Conservation (phyloP, 2,888 invertebrate genomes). For the Nomada goodeniana region DNA sequence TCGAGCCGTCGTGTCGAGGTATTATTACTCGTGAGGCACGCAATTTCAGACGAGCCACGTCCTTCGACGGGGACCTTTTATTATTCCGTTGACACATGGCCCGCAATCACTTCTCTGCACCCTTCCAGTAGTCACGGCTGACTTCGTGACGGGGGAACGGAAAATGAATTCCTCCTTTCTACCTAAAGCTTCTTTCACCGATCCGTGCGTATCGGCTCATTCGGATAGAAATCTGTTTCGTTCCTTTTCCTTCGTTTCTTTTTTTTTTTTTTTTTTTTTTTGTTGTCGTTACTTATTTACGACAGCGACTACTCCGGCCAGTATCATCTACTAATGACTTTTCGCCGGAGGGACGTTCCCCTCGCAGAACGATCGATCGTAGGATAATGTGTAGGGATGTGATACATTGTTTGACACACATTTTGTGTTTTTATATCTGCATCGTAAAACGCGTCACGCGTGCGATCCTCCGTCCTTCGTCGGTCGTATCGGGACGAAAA, state of each 20-base stretch:
- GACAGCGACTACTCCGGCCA: neutral
- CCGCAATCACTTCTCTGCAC: conserved; percentile 65
- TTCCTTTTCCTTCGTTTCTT: neutral
- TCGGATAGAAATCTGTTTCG: conserved; percentile 52
- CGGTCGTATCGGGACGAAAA: conserved; percentile 11
- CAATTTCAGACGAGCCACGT: conserved; percentile 60
- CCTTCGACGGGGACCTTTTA: conserved; percentile 62
- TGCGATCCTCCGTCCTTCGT: conserved; percentile 15
- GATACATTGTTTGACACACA: conserved; percentile 46
- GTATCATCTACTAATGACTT: conserved; percentile 12
- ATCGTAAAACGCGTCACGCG: conserved; percentile 57
- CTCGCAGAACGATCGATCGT: conserved; percentile 3
- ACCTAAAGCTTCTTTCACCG: conserved; percentile 9
- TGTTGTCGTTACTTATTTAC: neutral
- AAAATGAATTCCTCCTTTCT: neutral
- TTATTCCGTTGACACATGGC: conserved; percentile 75
- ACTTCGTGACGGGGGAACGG: conserved; percentile 36
- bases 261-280: neutral
- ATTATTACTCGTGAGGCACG: conserved; percentile 61
- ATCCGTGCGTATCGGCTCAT: conserved; percentile 40
- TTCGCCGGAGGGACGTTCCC: neutral
- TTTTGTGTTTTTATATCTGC: conserved; percentile 34
- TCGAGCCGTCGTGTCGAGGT: conserved; percentile 27
- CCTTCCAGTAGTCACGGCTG: conserved; percentile 48
- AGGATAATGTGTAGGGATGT: conserved; percentile 30